Percentiles rank a stretch among this genome's conserved stretches.
These are phyloP conservation scores for Leucophenga varia DNA, from an alignment of 1,140 invertebrate genomes.

Conservation along the genomic window DNA sequence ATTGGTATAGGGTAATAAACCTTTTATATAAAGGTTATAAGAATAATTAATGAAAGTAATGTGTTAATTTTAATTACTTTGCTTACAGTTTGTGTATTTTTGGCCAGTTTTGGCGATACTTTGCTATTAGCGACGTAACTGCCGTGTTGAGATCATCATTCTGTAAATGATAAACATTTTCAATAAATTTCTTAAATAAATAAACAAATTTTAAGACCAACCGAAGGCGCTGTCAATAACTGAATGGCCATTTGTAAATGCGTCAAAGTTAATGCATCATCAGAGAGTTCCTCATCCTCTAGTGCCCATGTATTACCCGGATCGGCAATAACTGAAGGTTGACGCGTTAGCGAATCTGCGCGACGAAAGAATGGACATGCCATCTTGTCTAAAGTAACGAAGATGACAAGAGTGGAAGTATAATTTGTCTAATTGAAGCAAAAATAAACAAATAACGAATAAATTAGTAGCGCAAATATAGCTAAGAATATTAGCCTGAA, in stretches of 20 bases:
- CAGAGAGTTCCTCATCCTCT: conserved; percentile 47
- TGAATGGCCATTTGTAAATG: conserved; percentile 63
- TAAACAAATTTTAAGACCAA: conserved; percentile 35
- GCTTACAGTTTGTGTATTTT: conserved; percentile 52
- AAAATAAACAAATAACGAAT: too few species aligned
- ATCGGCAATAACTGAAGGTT: conserved; percentile 49
- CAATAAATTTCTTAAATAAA: not conserved
- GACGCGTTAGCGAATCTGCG: conserved; percentile 41
- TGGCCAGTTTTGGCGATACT: conserved; percentile 51
- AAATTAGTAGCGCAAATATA: too few species aligned
- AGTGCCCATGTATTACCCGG: conserved; percentile 42
- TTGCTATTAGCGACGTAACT: conserved; percentile 44
- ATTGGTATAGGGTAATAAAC: too few species aligned
- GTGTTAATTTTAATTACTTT: not conserved
- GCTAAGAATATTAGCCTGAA: too few species aligned
- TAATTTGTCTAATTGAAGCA: too few species aligned
- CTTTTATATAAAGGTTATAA: too few species aligned
- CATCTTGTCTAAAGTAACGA: too few species aligned
- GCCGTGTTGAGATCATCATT: conserved; percentile 54
- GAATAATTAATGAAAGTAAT: not conserved
- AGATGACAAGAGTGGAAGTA: too few species aligned
- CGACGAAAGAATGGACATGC: conserved; percentile 55
- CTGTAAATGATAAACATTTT: conserved; percentile 10
- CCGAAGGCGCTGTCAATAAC: conserved; percentile 62
- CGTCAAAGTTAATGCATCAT: conserved; percentile 57